These are phyloP conservation scores for Carposina sasakii DNA, from an alignment of 1,140 invertebrate species.

Conservation along the genomic window DNA sequence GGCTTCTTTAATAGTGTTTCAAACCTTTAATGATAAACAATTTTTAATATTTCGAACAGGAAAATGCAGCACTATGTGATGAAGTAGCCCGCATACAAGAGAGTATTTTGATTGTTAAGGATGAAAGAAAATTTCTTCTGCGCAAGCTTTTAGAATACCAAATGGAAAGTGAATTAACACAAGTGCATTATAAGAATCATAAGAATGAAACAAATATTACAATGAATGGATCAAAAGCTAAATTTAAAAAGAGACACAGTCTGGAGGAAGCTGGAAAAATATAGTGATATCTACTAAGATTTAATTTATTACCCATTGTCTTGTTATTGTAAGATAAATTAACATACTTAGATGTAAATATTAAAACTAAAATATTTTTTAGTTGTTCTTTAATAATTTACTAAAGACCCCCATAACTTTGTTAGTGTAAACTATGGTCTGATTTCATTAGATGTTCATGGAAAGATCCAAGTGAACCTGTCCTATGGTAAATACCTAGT, in stretches of 20 bases:
- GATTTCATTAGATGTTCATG: too few species aligned
- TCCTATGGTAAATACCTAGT: too few species aligned
- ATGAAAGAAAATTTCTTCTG: conserved; percentile 83
- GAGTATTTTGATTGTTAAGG: conserved; percentile 81
- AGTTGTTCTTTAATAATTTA: too few species aligned
- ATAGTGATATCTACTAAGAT: too few species aligned
- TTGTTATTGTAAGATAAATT: too few species aligned
- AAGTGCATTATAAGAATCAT: conserved; percentile 34
- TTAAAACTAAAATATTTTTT: too few species aligned
- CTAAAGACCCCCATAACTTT: too few species aligned
- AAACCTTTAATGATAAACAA: not conserved
- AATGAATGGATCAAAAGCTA: conserved; percentile 47
- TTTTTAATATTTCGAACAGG: conserved; percentile 64
- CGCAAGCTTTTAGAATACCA: conserved; percentile 78
- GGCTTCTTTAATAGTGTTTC: too few species aligned
- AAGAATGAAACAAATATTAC: conserved; percentile 34
- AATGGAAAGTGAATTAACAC: conserved; percentile 69
- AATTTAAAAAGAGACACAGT: conserved; percentile 51
- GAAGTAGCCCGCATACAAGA: conserved; percentile 85
- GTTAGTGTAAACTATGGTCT: too few species aligned
- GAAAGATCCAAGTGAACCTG: too few species aligned
- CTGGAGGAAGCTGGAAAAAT: conserved; percentile 46
- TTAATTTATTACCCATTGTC: too few species aligned
- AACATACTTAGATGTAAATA: too few species aligned
- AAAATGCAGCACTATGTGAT: conserved; percentile 87